phyloP scores from a whole-genome alignment of 2,888 invertebrate genomes.

The Argyresthia albistria region DNA sequence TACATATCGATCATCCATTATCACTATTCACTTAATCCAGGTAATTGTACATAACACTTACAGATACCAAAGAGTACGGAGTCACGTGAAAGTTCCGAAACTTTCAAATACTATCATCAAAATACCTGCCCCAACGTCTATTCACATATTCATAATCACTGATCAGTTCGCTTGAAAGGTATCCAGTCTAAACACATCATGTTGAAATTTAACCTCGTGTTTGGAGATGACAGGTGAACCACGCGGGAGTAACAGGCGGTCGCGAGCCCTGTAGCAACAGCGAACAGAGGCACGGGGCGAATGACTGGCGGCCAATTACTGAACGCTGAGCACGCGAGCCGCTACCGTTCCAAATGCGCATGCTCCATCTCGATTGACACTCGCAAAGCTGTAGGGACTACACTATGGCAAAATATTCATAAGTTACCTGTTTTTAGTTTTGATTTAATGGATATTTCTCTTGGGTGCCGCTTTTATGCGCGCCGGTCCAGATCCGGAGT shows the following conservation, averaged over 20 bases:
- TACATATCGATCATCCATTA: neutral
- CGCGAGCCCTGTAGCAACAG: too few species aligned
- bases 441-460: slow-evolving; percentile 43
- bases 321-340: slow-evolving; percentile 37
- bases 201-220: too few species aligned
- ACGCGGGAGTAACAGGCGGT: slow-evolving; percentile 13
- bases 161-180: too few species aligned
- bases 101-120: too few species aligned
- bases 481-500: neutral
- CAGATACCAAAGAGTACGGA: too few species aligned
- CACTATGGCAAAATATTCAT: slow-evolving; percentile 43
- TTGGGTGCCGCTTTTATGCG: slow-evolving; percentile 10
- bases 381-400: slow-evolving; percentile 34
- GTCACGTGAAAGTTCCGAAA: too few species aligned
- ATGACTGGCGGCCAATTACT: slow-evolving; percentile 61
- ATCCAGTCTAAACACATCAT: too few species aligned
- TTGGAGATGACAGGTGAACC: slow-evolving; percentile 2
- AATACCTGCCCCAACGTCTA: too few species aligned
- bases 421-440: slow-evolving; percentile 57
- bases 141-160: too few species aligned
- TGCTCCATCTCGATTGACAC: slow-evolving; percentile 53
- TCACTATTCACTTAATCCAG: neutral
- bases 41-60: neutral
- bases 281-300: slow-evolving; percentile 12
- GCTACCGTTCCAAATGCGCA: slow-evolving; percentile 39